phyloP scores from a whole-genome alignment of 2,797 vertebrate species.

The Orestias chungarensis region DNA sequence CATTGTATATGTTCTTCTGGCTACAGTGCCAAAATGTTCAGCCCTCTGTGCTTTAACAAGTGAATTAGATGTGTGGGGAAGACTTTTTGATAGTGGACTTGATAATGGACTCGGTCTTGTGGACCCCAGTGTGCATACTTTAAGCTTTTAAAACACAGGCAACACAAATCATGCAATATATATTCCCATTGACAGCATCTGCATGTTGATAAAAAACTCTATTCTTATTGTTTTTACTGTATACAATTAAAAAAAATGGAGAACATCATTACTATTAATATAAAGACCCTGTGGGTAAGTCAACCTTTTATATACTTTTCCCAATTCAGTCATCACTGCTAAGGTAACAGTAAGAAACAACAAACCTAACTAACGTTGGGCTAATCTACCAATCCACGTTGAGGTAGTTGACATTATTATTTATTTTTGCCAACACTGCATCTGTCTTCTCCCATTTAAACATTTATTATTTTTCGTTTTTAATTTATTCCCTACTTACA shows the following conservation, averaged over 20 bases:
- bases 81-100: constrained; percentile 75
- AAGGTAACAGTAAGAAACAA: constrained; percentile 24
- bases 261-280: constrained; percentile 17
- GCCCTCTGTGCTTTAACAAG: constrained; percentile 2
- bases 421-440: constrained; percentile 46
- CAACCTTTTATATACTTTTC: constrained; percentile 44
- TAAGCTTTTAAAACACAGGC: constrained; percentile 49
- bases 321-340: constrained; percentile 39
- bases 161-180: constrained; percentile 32
- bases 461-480: background rate
- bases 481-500: constrained; percentile 24
- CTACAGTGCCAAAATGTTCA: background rate
- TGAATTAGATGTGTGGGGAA: constrained; percentile 18
- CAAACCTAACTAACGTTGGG: constrained; percentile 23
- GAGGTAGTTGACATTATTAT: constrained; percentile 22
- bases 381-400: constrained; percentile 15
- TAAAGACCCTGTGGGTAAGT: constrained; percentile 68
- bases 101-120: constrained; percentile 52
- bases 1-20: background rate
- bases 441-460: constrained; percentile 41
- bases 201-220: constrained; percentile 76
- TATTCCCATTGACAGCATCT: constrained; percentile 30
- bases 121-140: constrained; percentile 53
- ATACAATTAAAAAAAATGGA: constrained; percentile 24
- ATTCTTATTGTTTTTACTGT: constrained; percentile 15